Base-by-base conservation (phyloP, 2,797 vertebrate species). In the Strix occidentalis region DNA sequence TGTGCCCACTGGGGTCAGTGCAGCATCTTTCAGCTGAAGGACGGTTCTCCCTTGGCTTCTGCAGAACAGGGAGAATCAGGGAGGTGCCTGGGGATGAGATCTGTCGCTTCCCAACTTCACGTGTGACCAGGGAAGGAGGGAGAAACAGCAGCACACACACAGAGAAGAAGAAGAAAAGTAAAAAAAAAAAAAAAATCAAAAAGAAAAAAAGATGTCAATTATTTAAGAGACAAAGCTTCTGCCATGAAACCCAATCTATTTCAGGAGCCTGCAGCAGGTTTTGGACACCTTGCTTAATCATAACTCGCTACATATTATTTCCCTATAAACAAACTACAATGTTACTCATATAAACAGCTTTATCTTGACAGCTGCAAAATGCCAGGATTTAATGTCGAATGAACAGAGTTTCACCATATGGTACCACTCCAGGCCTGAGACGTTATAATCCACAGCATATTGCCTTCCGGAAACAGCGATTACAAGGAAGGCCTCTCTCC, bases 281-380 rank as follows among this genome's bases (percentile, higher is more conserved):
- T 97, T 87, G 96, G 97, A 98, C 98, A 98, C 97, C 97, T 98
- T 98, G 98, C 98, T 98, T 98, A 98, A 98, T 98, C 98, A 97
- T 97, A 98, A 97, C 97, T 97, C 28, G 87, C 97, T 96, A 63
- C 97, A 94, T 88, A 97, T 98, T 98, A 98, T 98, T 98, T 98
- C 95, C 97, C 95, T 97, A 97, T 98, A 98, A 98, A 98, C 98
- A 98, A 98, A 98, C 94, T 96, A 97, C 97, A 97, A 94, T 98
- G 98, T 98, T 98, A 96, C 88, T 98, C 95, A 88, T 97, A 97
- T 95, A 98, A 98, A 98, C 97, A 98, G 96, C 97, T 98, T 98
- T 97, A 98, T 98, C 98, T 95, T 97, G 97, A 98, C 98, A 98
- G 97, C 97, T 98, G 98, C 97, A 98, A 97, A 98, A 98, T 98